Evolutionary conservation across 2,888 invertebrate genomes (phyloP), one percentile per base, ranked within the genome.

Genomic region (Trachelus iudaicus): DNA sequence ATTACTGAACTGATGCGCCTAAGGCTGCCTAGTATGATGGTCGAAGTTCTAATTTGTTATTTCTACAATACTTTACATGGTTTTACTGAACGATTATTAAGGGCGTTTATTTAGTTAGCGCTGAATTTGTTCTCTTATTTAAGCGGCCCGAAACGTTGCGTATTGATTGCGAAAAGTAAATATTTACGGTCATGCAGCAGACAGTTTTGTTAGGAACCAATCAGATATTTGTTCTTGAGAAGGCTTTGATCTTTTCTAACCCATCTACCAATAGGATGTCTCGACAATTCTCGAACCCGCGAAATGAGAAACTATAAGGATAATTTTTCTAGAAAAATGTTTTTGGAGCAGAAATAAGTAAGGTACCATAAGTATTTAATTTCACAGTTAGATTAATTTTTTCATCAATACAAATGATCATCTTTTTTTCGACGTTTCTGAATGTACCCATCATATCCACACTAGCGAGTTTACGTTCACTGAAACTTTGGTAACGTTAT

Each of bases 131-230:
- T 34, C 33, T 31, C 71, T 15, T 33, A 71, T 31, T 71, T 71
- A 34, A 71, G 4, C 15, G 1, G 34, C 76, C 68, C 76, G n/a
- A 73, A 34, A 68, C 69, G 75, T 40, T 80, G 79, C 79, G 83
- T 84, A 84, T 84, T 81, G 83, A 84, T 84, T 84, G 80, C 82
- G 78, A 80, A 83, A 85, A 81, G 84, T 85, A 85, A 85, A 85
- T 84, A 85, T 85, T 84, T 83, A 84, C 56, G 78, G 76, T 76
- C 75, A 13, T 35, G 35, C 77, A 81, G 77, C 79, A 76, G 80
- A 79, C 81, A 75, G 78, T 78, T 80, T 83, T 77, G 79, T n/a
- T 69, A 33, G 75, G n/a, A 73, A 74, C 81, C 82, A 80, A 82
- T 82, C 56, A 73, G 73, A 73, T 15, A 30, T 30, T 33, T 35